These are phyloP conservation scores for Drosophila navojoa DNA, from an alignment of 1,140 invertebrate genomes.

Conservation along the genomic window DNA sequence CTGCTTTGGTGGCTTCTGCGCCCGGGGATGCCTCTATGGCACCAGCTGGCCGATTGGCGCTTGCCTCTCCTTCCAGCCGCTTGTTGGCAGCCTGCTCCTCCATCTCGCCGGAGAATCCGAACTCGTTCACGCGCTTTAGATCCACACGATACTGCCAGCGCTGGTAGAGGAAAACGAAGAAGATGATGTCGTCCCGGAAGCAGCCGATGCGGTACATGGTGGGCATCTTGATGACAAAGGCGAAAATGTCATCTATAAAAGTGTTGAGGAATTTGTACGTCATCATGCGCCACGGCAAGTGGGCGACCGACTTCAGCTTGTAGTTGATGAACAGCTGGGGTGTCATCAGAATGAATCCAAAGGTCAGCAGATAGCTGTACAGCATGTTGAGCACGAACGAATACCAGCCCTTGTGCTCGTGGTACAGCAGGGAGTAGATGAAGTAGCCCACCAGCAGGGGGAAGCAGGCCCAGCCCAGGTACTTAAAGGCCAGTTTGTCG, in stretches of 20 bases:
- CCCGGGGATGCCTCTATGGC: conserved; percentile 53
- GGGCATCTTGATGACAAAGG: conserved; percentile 99
- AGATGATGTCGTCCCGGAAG: conserved; percentile 99
- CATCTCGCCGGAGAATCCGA: conserved; percentile 94
- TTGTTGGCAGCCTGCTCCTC: conserved; percentile 84
- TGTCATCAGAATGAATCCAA: conserved; percentile 99
- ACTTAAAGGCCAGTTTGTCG: conserved; percentile 97
- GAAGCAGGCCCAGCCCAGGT: conserved; percentile 97
- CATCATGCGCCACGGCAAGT: conserved; percentile 99
- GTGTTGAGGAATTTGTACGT: conserved; percentile 99
- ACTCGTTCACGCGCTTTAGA: conserved; percentile 97
- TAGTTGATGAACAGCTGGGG: conserved; percentile 99
- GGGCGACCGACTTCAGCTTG: conserved; percentile 99
- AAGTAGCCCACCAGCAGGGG: conserved; percentile 96
- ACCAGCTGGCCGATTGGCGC: conserved; percentile 13
- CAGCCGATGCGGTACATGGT: conserved; percentile 98
- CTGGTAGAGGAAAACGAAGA: conserved; percentile 99
- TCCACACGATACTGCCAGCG: conserved; percentile 99
- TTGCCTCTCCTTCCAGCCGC: conserved; percentile 30
- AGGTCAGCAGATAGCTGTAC: conserved; percentile 98
- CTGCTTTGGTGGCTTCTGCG: conserved; percentile 3
- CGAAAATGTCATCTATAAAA: conserved; percentile 99
- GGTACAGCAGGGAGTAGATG: conserved; percentile 97
- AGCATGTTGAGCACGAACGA: conserved; percentile 96
- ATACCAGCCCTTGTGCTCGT: conserved; percentile 99